Conservation (phyloP, 92 coral and sea anemone species). For the Actinostola sp. region DNA sequence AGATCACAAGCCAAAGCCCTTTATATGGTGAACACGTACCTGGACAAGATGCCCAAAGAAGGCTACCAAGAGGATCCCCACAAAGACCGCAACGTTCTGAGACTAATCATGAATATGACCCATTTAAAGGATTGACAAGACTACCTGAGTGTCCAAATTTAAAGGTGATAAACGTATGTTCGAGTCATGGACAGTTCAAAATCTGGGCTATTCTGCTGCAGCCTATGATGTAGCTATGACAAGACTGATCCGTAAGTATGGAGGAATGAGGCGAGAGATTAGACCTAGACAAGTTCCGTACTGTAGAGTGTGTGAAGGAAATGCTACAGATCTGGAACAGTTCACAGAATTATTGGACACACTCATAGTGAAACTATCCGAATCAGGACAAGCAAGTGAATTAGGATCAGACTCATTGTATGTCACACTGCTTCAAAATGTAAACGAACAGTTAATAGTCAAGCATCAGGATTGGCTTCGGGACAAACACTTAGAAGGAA, state of each 20-base stretch:
- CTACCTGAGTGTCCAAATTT: too few relatives aligned
- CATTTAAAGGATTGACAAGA: too few relatives aligned
- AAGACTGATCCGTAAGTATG: constrained; percentile 28
- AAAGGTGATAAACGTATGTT: constrained; percentile 22
- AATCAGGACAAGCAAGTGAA: constrained; percentile 29
- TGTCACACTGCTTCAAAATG: constrained; percentile 16
- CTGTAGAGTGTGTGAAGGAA: constrained; percentile 38
- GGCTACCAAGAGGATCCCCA: too few relatives aligned
- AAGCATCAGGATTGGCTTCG: constrained; percentile 34
- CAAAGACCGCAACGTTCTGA: too few relatives aligned
- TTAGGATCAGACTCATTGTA: constrained; percentile 25
- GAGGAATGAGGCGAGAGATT: constrained; percentile 29
- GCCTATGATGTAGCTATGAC: constrained; percentile 28
- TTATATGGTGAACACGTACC: too few relatives aligned
- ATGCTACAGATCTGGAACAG: constrained; percentile 25
- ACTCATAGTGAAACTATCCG: constrained; percentile 25
- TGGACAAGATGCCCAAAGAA: too few relatives aligned
- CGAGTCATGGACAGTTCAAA: constrained; percentile 39
- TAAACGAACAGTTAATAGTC: constrained; percentile 21
- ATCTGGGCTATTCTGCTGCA: constrained; percentile 25
- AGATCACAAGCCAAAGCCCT: too few relatives aligned
- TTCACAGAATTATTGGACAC: constrained; percentile 26
- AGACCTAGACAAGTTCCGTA: constrained; percentile 22
- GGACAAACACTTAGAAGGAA: constrained; percentile 16
- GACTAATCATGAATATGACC: too few relatives aligned